Conservation (phyloP, 2,113 vertebrate species). For the Sebastes schlegelii region DNA sequence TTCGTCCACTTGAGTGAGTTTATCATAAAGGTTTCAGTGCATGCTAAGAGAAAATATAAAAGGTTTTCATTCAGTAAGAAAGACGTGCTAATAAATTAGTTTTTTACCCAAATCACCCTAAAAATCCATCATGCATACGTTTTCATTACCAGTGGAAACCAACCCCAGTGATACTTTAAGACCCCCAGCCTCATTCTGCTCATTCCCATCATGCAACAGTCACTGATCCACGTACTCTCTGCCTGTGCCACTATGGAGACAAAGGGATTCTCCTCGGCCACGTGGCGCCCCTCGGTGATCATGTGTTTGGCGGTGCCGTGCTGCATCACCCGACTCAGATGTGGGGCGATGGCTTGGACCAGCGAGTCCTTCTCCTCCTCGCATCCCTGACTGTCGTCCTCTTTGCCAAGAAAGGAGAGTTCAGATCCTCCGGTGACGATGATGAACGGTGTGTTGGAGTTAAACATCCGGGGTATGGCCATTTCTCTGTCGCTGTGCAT, state of each 20-base stretch:
- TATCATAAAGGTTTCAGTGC: not conserved
- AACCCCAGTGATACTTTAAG: not conserved
- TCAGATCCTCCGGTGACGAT: slow-evolving; percentile 39
- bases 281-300: slow-evolving; percentile 68
- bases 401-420: slow-evolving; percentile 56
- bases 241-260: slow-evolving; percentile 92
- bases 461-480: slow-evolving; percentile 71
- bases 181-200: not conserved
- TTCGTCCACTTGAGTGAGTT: not conserved
- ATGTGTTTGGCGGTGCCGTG: slow-evolving; percentile 89
- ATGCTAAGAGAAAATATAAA: not conserved
- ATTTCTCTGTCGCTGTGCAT: slow-evolving; percentile 42
- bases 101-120: not conserved
- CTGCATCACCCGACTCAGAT: slow-evolving; percentile 81
- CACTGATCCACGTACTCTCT: slow-evolving; percentile 85
- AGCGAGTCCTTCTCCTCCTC: slow-evolving; percentile 62
- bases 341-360: slow-evolving; percentile 52
- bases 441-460: slow-evolving; percentile 63
- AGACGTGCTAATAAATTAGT: too few relatives aligned
- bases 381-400: slow-evolving; percentile 4
- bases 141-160: too few relatives aligned
- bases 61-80: not conserved
- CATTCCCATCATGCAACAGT: not conserved
- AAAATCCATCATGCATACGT: not conserved
- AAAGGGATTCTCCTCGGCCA: slow-evolving; percentile 57